Conservation (phyloP, 2,888 invertebrate genomes). For the Sarcophaga carnaria region DNA sequence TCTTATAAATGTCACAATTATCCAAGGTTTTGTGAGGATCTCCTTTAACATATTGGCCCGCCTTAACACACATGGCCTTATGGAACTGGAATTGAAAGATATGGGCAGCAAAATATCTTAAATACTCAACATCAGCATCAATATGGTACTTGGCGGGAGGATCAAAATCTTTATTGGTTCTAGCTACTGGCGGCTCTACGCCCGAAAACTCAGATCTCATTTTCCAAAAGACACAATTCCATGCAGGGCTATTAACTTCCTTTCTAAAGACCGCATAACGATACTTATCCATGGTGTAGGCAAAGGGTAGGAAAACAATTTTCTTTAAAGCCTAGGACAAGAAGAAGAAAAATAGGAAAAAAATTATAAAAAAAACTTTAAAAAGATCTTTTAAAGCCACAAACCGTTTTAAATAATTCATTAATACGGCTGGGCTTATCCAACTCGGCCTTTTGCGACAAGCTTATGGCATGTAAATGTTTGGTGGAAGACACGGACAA, state of each 20-base stretch:
- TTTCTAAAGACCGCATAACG: slow-evolving; percentile 87
- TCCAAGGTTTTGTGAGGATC: slow-evolving; percentile 87
- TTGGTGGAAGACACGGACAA: slow-evolving; percentile 87
- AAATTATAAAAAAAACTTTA: background rate
- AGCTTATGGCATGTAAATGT: slow-evolving; percentile 87
- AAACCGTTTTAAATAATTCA: slow-evolving; percentile 83
- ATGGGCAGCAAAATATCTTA: slow-evolving; percentile 89
- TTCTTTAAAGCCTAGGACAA: slow-evolving; percentile 83
- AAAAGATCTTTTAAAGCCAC: background rate
- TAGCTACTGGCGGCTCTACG: slow-evolving; percentile 85
- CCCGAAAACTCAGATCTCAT: slow-evolving; percentile 85
- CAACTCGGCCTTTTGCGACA: slow-evolving; percentile 84
- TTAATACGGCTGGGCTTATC: slow-evolving; percentile 86
- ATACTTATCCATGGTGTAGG: slow-evolving; percentile 87
- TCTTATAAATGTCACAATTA: slow-evolving; percentile 92
- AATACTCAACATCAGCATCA: slow-evolving; percentile 86
- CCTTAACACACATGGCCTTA: slow-evolving; percentile 87
- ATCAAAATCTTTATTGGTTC: slow-evolving; percentile 88
- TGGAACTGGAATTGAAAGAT: slow-evolving; percentile 92
- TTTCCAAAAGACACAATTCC: slow-evolving; percentile 87
- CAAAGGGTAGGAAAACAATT: slow-evolving; percentile 87
- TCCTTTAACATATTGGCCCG: slow-evolving; percentile 89
- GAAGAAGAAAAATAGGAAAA: background rate
- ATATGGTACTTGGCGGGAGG: slow-evolving; percentile 90
- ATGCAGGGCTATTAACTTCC: slow-evolving; percentile 83